Evolutionary conservation across 53 echinoderm and acorn worm species (phyloP).

Genomic region (Henricia sp.): DNA sequence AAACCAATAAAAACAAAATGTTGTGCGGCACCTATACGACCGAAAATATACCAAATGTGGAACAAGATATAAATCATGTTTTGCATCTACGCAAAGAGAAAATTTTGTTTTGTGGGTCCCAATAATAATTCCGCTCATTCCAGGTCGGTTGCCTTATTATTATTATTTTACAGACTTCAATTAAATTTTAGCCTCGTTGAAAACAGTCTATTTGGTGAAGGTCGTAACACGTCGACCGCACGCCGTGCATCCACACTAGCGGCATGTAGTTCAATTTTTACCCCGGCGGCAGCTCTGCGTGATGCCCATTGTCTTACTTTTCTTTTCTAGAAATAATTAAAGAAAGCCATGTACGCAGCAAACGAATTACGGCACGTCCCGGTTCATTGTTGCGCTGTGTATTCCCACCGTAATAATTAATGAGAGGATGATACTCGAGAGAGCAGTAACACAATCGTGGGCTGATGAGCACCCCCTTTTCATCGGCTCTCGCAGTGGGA

Average conservation of each 20-base stretch:
- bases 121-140: no score
- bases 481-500: neutral
- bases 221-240: neutral
- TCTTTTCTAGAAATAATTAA: conserved; percentile 11
- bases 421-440: conserved; percentile 15
- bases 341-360: neutral
- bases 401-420: conserved; percentile 24
- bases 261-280: no score
- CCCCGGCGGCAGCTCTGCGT: neutral
- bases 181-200: no score
- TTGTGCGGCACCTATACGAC: no score
- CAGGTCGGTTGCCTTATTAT: no score
- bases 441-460: neutral
- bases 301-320: neutral
- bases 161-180: no score
- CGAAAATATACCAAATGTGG: no score
- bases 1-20: no score
- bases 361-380: neutral
- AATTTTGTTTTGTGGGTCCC: no score
- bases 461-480: neutral
- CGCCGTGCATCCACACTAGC: neutral
- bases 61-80: no score
- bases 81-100: no score
- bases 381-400: neutral
- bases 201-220: no score